Base-by-base conservation (phyloP, 2,888 invertebrate genomes). In the Euproctis similis region DNA sequence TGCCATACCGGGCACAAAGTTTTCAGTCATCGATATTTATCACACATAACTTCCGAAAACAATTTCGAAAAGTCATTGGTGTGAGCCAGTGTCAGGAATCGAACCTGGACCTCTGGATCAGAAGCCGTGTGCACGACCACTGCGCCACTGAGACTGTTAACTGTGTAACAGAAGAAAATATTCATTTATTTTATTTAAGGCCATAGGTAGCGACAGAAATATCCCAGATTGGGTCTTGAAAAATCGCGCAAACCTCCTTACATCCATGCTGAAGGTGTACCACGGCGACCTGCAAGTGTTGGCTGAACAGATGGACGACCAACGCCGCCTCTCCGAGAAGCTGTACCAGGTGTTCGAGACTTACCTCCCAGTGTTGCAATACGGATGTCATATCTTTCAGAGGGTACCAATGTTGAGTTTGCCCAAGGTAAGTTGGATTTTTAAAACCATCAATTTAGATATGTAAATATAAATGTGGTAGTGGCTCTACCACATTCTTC, bases 341-440 rank as follows among this genome's bases (percentile, higher is more conserved):
- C 81, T 96, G 34, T 92, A 92, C 69, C 91, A 92, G 58, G 92
- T 96, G 57, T 92, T 96, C 70, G 94, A 95, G 75, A 92, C 93
- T n/a, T 95, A 94, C 70, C 86, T 96, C 28, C 94, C 95, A 11
- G 90, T 95, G 59, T 85, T 95, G 38, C 92, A 93, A 64, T 91
- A 91, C 53, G 92, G 92, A 25, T 92, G 93, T 26, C 93, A 93
- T 67, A 89, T 93, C 42, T 95, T 96, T 69, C 92, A 93, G 42
- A 88, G 93, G 51, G 89, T 94, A 46, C 94, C 95, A 8, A 90
- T 92, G 68, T 78, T 95, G 40, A 89, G 89, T 57, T 86, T 95
- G 50, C 93, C 95, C 8, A 94, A 94, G 88, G 93, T 93, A 56
- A 61, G 47, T 16, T n/a, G n/a, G n/a, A n/a, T n/a, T n/a, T n/a